These are phyloP conservation scores for Coreoperca whiteheadi DNA, from an alignment of 2,113 vertebrate species.

Conservation along the genomic window DNA sequence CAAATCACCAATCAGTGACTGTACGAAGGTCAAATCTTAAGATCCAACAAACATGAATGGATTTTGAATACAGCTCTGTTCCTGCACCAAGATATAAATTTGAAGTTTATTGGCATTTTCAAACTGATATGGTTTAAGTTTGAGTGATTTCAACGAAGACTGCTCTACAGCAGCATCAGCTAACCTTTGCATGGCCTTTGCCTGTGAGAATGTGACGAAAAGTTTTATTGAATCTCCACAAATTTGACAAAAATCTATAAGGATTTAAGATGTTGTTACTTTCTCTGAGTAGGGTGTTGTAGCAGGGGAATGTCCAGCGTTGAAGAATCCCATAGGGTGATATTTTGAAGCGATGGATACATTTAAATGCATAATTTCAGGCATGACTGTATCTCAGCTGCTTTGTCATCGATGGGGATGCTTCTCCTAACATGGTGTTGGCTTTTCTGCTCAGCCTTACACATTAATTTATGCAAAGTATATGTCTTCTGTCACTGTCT, in stretches of 20 bases:
- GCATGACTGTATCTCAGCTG: constrained; percentile 17
- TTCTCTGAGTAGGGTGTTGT: not conserved
- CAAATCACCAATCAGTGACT: constrained; percentile 6
- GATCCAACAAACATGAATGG: constrained; percentile 9
- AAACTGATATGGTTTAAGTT: constrained; percentile 18
- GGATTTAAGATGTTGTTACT: not conserved
- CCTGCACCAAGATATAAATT: not conserved
- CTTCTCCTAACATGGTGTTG: constrained; percentile 38
- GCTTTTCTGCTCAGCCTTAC: constrained; percentile 40
- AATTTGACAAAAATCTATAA: constrained; percentile 10
- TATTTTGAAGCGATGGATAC: not conserved
- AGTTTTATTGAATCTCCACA: constrained; percentile 18
- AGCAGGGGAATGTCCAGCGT: not conserved
- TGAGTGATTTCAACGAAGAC: not conserved
- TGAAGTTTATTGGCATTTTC: not conserved
- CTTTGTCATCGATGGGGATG: not conserved
- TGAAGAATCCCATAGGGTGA: not conserved
- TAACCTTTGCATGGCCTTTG: constrained; percentile 45
- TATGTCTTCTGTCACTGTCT: not conserved
- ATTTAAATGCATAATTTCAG: constrained; percentile 14
- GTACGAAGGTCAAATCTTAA: constrained; percentile 1
- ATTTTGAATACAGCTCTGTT: not conserved
- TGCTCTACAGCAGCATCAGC: not conserved
- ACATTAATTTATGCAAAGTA: constrained; percentile 19
- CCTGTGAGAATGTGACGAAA: constrained; percentile 25